Evolutionary conservation across 2,113 vertebrate genomes (phyloP).

Genomic region (Anolis carolinensis): DNA sequence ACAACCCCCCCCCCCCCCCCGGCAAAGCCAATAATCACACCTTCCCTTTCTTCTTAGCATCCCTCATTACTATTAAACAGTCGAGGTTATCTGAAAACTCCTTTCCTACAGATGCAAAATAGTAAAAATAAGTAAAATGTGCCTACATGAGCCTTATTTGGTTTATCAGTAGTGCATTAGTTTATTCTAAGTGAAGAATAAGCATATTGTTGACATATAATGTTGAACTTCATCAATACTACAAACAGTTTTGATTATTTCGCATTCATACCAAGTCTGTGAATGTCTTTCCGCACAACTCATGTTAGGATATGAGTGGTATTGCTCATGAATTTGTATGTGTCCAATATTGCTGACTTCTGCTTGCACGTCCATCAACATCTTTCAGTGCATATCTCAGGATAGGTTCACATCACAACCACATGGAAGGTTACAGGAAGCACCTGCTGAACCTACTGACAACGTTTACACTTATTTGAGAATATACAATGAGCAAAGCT

Average conservation of each 20-base stretch:
- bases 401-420: not conserved
- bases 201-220: not conserved
- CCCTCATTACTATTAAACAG: not conserved
- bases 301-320: not conserved
- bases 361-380: not conserved
- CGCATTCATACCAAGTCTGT: not conserved
- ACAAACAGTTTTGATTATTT: not conserved
- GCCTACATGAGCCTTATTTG: not conserved
- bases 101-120: not conserved
- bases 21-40: not conserved
- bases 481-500: not conserved
- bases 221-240: not conserved
- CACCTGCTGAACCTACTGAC: not conserved
- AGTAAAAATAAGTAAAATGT: not conserved
- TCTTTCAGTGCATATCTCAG: not conserved
- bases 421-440: not conserved
- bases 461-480: not conserved
- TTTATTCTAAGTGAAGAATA: not conserved
- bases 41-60: not conserved
- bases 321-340: not conserved
- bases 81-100: not conserved
- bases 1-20: too few relatives aligned
- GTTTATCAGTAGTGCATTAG: not conserved
- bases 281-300: not conserved
- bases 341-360: not conserved